Evolutionary conservation across 2,113 vertebrate species (phyloP).

Genomic region (Tragelaphus imberbis): DNA sequence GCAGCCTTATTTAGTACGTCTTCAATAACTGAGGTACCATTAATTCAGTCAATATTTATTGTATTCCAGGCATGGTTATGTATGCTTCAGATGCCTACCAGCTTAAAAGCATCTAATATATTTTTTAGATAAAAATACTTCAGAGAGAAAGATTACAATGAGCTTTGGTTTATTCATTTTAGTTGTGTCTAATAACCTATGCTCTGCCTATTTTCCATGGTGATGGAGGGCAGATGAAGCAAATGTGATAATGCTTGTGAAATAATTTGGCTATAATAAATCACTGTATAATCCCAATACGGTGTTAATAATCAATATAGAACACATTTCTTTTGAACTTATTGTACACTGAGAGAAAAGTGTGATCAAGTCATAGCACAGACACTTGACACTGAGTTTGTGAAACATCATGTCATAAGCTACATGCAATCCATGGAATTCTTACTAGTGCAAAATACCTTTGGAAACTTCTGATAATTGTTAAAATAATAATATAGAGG

Average conservation of each 20-base stretch:
- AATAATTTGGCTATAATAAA: conserved; percentile 18
- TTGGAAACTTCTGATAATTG: background rate
- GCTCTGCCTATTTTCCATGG: background rate
- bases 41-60: background rate
- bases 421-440: background rate
- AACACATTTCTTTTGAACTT: conserved; percentile 2
- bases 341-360: background rate
- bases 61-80: background rate
- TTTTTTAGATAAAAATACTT: conserved; percentile 17
- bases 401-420: background rate
- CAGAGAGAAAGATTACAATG: background rate
- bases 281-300: background rate
- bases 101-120: background rate
- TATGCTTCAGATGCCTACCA: background rate
- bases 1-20: background rate
- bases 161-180: conserved; percentile 11
- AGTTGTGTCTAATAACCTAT: background rate
- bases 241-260: conserved; percentile 18
- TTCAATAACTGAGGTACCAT: background rate
- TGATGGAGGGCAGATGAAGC: background rate
- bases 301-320: background rate
- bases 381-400: background rate
- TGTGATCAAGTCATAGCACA: background rate
- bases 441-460: background rate
- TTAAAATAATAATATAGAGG: background rate